phyloP scores from a whole-genome alignment of 2,888 invertebrate species.

The Lagria hirta region DNA sequence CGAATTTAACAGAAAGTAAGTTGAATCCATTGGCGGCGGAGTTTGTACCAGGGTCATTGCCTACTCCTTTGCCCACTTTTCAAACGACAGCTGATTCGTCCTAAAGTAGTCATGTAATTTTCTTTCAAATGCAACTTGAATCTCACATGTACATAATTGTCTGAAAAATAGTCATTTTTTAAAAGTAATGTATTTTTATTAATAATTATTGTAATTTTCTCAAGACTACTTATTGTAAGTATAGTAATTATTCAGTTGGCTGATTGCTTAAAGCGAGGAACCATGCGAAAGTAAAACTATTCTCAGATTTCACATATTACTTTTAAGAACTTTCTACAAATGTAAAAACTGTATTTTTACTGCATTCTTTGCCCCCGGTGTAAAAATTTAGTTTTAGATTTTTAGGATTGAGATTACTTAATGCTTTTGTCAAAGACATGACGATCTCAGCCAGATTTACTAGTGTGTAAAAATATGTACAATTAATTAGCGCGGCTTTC shows the following conservation, averaged over 20 bases:
- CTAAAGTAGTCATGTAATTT: conserved; percentile 15
- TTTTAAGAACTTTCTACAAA: too few species aligned
- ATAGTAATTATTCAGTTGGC: too few species aligned
- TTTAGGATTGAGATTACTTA: too few species aligned
- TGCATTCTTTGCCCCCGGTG: too few species aligned
- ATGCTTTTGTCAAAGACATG: too few species aligned
- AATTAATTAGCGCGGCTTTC: conserved; percentile 28
- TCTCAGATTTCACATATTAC: too few species aligned
- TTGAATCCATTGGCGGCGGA: conserved; percentile 85
- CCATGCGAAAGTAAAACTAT: too few species aligned
- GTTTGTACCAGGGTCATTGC: conserved; percentile 65
- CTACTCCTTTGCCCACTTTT: conserved; percentile 8
- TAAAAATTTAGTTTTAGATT: too few species aligned
- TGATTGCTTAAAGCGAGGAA: too few species aligned
- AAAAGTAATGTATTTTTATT: conserved; percentile 19
- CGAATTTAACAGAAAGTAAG: conserved; percentile 61
- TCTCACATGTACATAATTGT: conserved; percentile 29
- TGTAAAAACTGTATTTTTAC: too few species aligned
- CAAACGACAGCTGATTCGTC: conserved; percentile 22
- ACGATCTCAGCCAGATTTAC: conserved; percentile 9
- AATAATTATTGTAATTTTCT: conserved; percentile 15
- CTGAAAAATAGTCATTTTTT: conserved; percentile 11
- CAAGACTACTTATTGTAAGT: conserved; percentile 17
- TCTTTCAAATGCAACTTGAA: conserved; percentile 9
- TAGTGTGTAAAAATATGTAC: conserved; percentile 12